Base-by-base conservation (phyloP, 2,797 vertebrate species). In the Pogonophryne albipinna region DNA sequence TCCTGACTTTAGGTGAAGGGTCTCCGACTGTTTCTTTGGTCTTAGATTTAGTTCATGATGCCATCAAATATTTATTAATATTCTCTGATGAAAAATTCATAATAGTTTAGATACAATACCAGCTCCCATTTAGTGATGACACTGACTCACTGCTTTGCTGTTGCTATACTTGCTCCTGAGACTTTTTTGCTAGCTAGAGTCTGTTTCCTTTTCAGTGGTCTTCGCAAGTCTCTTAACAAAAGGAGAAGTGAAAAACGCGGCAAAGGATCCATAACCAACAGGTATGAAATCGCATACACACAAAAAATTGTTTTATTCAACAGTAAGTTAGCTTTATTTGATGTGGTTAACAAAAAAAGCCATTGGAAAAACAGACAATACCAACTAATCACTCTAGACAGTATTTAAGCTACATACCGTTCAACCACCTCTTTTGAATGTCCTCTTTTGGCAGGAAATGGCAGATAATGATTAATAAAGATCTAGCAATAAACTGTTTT, bases 201-300 rank as follows among this genome's bases (percentile, higher is more conserved):
- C 3, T 63, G 15, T 31, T 38, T 55, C 53, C 34, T 77, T 67
- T 66, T 79, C 73, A 98, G 97, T 52, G 96, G 96, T 66, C 92
- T 98, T 82, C 94, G 97, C 15, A 97, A 97, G 87, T 97, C 97
- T 69, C 96, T 97, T 7, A 93, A 94, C 79, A 97, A 96, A 93
- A 95, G 93, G 60, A 96, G 94, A 85, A 93, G 78, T 49, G 95
- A 96, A 64, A 97, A 96, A 88, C 92, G 76, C 45, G 72, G 85
- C 11, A 95, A 93, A 79, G 88, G 91, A 23, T 96, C 95, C 46
- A 67, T 93, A 44, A 95, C 90, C 52, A 96, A 93, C 94, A 96
- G 96, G 97, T 97, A 85, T 55, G 76, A 67, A 17, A 2, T 17
- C 27, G 46, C 34, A 61, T 0, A 4, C 11, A 23, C 31, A 46